These are phyloP conservation scores for Cyphotilapia sp. DNA, from an alignment of 2,113 vertebrate genomes.

Conservation along the genomic window DNA sequence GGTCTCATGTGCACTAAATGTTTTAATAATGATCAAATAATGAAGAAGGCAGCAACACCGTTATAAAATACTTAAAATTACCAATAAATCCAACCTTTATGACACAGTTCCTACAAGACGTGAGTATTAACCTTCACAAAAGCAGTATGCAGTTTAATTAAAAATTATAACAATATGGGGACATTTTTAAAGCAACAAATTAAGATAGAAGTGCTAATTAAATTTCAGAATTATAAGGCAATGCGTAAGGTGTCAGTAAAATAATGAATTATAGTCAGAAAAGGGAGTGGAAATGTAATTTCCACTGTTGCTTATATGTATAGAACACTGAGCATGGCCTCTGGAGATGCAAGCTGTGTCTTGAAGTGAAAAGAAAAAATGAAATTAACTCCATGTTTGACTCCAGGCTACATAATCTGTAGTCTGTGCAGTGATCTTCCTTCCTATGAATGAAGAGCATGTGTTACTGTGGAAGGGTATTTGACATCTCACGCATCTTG, in stretches of 20 bases:
- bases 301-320: neutral
- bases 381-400: neutral
- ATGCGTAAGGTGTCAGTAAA: neutral
- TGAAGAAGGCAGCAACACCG: neutral
- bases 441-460: neutral
- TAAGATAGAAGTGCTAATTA: neutral
- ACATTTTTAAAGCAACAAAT: neutral
- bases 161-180: neutral
- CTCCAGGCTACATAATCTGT: neutral
- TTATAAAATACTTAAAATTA: neutral
- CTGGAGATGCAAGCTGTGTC: neutral
- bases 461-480: neutral
- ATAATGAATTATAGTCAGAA: neutral
- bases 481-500: neutral
- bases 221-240: neutral
- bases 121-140: neutral
- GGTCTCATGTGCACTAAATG: neutral
- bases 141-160: neutral
- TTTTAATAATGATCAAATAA: conserved; percentile 18
- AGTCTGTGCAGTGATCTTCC: neutral
- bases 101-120: neutral
- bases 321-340: neutral
- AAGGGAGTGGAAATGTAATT: neutral
- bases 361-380: neutral
- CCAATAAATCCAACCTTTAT: neutral